These are phyloP conservation scores for Dryoscopus gambensis DNA, from an alignment of 2,113 vertebrate species.

Conservation along the genomic window DNA sequence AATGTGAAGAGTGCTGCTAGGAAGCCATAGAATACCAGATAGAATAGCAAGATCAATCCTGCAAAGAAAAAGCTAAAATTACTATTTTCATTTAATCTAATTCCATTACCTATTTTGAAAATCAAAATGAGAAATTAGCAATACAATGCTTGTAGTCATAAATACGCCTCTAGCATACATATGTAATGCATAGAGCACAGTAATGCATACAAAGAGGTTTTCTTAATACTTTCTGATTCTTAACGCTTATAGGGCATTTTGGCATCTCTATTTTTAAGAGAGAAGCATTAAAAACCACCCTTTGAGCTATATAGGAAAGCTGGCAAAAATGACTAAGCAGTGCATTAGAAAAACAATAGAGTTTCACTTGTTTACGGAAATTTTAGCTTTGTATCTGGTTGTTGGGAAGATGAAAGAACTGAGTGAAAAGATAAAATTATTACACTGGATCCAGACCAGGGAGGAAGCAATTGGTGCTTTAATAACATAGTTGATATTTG, in stretches of 20 bases:
- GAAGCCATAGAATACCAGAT: constrained; percentile 95
- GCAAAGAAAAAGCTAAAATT: constrained; percentile 27
- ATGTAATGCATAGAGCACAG: neutral
- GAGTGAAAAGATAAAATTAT: neutral
- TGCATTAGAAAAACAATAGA: neutral
- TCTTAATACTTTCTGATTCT: neutral
- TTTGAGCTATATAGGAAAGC: neutral
- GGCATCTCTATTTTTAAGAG: neutral
- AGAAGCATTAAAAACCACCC: neutral
- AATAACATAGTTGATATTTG: neutral
- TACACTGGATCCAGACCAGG: neutral
- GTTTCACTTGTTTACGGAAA: neutral
- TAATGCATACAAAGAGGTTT: neutral
- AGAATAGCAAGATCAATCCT: constrained; percentile 95
- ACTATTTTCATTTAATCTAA: neutral
- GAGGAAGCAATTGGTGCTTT: neutral
- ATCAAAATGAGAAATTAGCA: neutral
- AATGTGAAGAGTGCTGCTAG: constrained; percentile 92
- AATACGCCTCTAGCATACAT: neutral
- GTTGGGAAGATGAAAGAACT: neutral
- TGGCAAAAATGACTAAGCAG: neutral
- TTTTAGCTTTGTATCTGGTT: neutral
- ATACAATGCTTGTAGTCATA: neutral
- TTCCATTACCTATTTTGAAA: neutral
- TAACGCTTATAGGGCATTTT: neutral